Evolutionary conservation across 1,140 invertebrate species (phyloP).

Genomic region (Scaptomyza graminum): DNA sequence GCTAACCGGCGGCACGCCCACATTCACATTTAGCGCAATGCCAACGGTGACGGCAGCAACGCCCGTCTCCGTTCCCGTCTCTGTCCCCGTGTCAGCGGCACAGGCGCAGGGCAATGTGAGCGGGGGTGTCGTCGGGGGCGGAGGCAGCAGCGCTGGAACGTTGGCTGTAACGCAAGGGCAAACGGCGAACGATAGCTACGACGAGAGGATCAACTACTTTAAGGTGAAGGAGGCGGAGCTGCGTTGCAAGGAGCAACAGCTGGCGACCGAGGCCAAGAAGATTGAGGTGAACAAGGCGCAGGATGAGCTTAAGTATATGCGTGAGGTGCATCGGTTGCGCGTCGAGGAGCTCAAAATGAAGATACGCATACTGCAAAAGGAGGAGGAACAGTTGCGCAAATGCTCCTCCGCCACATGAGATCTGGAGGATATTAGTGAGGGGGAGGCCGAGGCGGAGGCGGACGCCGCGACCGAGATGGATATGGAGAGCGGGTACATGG

Average conservation of each 20-base stretch:
- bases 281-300: slow-evolving; percentile 75
- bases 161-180: neutral
- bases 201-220: slow-evolving; percentile 79
- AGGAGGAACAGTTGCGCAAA: slow-evolving; percentile 76
- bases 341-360: slow-evolving; percentile 82
- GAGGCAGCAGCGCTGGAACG: slow-evolving; percentile 24
- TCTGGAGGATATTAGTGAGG: slow-evolving; percentile 69
- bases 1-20: slow-evolving; percentile 70
- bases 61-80: slow-evolving; percentile 12
- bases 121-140: slow-evolving; percentile 8
- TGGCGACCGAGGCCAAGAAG: slow-evolving; percentile 73
- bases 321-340: slow-evolving; percentile 73
- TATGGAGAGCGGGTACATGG: slow-evolving; percentile 35
- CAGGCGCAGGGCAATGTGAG: slow-evolving; percentile 21
- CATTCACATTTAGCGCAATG: slow-evolving; percentile 77
- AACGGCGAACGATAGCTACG: slow-evolving; percentile 59
- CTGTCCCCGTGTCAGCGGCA: slow-evolving; percentile 15
- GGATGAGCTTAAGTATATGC: slow-evolving; percentile 79
- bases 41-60: slow-evolving; percentile 62
- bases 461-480: neutral
- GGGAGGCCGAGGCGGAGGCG: slow-evolving; percentile 22
- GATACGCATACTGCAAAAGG: slow-evolving; percentile 80
- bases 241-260: slow-evolving; percentile 78
- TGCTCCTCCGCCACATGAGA: slow-evolving; percentile 66
- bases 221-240: slow-evolving; percentile 78